These are phyloP conservation scores for Daboia siamensis DNA, from an alignment of 2,113 vertebrate genomes.

Conservation along the genomic window DNA sequence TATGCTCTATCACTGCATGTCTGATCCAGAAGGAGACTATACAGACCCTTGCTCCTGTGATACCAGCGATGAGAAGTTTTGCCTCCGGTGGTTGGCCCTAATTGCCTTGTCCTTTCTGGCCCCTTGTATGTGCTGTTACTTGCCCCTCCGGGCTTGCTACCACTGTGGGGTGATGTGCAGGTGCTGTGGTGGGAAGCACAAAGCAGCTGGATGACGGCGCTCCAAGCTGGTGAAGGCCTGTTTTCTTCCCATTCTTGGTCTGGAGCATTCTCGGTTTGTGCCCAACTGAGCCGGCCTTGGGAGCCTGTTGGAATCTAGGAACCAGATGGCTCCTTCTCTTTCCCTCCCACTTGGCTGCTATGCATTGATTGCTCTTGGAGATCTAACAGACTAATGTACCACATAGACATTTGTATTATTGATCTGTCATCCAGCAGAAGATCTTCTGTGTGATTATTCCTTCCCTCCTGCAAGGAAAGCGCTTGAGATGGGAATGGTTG, in stretches of 20 bases:
- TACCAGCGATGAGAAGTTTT: slow-evolving; percentile 89
- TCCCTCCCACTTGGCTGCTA: slow-evolving; percentile 47
- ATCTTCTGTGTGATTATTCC: slow-evolving; percentile 74
- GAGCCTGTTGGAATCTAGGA: slow-evolving; percentile 51
- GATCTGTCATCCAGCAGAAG: slow-evolving; percentile 73
- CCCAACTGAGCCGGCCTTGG: slow-evolving; percentile 55
- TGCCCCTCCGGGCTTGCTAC: slow-evolving; percentile 92
- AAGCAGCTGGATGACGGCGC: slow-evolving; percentile 82
- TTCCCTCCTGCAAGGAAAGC: slow-evolving; percentile 65
- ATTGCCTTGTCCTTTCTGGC: slow-evolving; percentile 90
- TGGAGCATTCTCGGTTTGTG: slow-evolving; percentile 49
- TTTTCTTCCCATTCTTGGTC: slow-evolving; percentile 51
- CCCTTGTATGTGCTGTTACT: slow-evolving; percentile 98
- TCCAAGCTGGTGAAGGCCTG: slow-evolving; percentile 24
- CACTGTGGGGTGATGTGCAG: slow-evolving; percentile 87
- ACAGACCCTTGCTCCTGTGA: slow-evolving; percentile 97
- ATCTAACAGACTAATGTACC: slow-evolving; percentile 67
- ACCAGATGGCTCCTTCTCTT: slow-evolving; percentile 43
- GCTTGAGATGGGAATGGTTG: slow-evolving; percentile 68
- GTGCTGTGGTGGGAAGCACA: slow-evolving; percentile 97
- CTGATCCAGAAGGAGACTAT: slow-evolving; percentile 97
- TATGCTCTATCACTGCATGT: slow-evolving; percentile 99
- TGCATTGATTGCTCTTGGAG: slow-evolving; percentile 63
- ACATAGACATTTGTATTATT: slow-evolving; percentile 68
- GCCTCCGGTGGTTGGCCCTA: slow-evolving; percentile 95